Conservation (phyloP, 2,797 vertebrate species). For the Anguilla megastoma region DNA sequence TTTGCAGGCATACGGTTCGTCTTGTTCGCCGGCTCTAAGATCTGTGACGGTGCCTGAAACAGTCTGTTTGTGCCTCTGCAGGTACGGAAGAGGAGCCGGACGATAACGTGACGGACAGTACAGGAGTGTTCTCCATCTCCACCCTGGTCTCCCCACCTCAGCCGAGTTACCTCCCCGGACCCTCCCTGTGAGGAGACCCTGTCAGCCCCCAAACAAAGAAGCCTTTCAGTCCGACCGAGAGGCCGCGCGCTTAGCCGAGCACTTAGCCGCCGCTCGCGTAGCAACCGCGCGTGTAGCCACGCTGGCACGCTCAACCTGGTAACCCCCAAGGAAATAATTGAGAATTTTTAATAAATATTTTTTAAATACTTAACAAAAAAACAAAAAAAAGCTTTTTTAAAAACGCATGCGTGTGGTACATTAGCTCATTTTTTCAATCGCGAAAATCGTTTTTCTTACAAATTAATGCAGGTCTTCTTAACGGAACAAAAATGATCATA, state of each 20-base stretch:
- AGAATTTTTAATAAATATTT: background rate
- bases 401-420: background rate
- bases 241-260: background rate
- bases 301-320: conserved; percentile 1
- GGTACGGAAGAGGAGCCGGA: background rate
- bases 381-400: background rate
- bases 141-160: background rate
- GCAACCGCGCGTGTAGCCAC: background rate
- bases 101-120: background rate
- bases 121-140: background rate
- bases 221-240: background rate
- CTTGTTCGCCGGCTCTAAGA: background rate
- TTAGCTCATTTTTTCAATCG: background rate
- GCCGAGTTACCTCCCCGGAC: background rate
- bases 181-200: background rate
- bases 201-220: background rate
- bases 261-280: too few relatives aligned
- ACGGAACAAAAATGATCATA: background rate
- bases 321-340: background rate
- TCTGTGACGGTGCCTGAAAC: background rate
- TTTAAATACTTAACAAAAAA: background rate
- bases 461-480: conserved; percentile 4
- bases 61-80: background rate
- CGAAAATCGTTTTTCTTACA: background rate
- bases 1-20: background rate